Base-by-base conservation (phyloP, 2,888 invertebrate species). In the Lasioglossum vierecki region DNA sequence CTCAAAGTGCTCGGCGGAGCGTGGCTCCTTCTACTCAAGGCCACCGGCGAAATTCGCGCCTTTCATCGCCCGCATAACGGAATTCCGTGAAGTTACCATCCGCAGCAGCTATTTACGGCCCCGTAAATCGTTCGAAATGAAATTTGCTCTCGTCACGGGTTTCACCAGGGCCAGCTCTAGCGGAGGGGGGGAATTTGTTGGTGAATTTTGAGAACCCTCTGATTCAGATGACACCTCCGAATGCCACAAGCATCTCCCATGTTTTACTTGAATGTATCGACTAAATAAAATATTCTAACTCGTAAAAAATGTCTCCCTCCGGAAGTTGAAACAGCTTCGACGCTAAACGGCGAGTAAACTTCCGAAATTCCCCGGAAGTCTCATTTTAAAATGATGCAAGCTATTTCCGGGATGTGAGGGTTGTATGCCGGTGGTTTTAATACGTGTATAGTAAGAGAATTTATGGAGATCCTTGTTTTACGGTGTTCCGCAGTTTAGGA, bases 71-170 rank as follows among this genome's bases (percentile, higher is more conserved):
- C 46, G 39, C 2, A 35, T 39, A 41, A 1, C 39, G 76, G 41
- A 82, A 76, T 82, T 86, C 30, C 49, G 18, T 63, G 68, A 35
- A 79, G 80, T 78, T 81, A 35, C 75, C 71, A 18, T 6, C 39
- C 53, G 18, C 30, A 41, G 53, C 63, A 18, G 66, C 66, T 84
- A 74, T 83, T 86, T 78, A 66, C 75, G 66, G 66, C 30, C 15
- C n/a, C 75, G 73, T 82, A 76, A 88, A 83, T 88, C 44, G 39
- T 44, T 63, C 57, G 71, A 88, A 84, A 87, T 79, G 74, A 83
- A 75, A 72, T 76, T 83, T 63, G 18, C 60, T 30, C 41, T 39
- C 53, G 57, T 46, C 63, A 76, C 68, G 6, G 73, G 41, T 35
- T 76, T 70, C 57, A 0, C 30, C 30, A 30, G 30, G 30, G 30